Evolutionary conservation across 2,888 invertebrate genomes (phyloP), one percentile per base, ranked within the genome.

Genomic region (Macrophya alboannulata): DNA sequence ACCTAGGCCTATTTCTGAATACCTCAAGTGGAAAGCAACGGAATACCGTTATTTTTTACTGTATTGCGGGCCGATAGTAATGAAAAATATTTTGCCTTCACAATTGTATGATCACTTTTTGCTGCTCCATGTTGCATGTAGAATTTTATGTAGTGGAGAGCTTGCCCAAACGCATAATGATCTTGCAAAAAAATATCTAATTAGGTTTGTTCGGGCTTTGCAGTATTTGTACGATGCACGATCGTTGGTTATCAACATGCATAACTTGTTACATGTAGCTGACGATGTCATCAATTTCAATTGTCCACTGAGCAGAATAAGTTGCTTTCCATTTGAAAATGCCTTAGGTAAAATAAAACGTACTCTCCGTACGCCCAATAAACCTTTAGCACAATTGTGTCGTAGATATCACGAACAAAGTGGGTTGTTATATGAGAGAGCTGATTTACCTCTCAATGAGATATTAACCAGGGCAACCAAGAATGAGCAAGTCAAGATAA

Each of bases 101-200:
- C 8, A 59, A 17, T 65, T 62, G 40, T 86, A 65, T n/a, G 43
- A 86, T 10, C 86, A 86, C 59, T 86, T 86, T 37, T 43, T 86
- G 15, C 17, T 86, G 48, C 25, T 59, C 31, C 84, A 74, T 51
- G 84, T 84, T 31, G 84, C 84, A 4, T 45, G 48, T 48, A 43
- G 84, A 51, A 74, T 84, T 48, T 74, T 84, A 31, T 84, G 84
- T 37, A 40, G 21, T 48, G 74, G 76, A 40, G 76, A 84, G 43
- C 43, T 45, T 0, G 43, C 43, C 43, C 43, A 9, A 45, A 45
- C 43, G 43, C 5, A 45, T 45, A 45, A 45, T 45, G 43, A 45
- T 45, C 43, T 45, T 45, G 43, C 43, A 45, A 59, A n/a, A 21
- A n/a, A 17, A 59, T 59, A 59, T 21, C 21, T 59, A 59, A 15